Evolutionary conservation across 2,888 invertebrate genomes (phyloP), one percentile per base, ranked within the genome.

Genomic region (Chelonus formosanus): DNA sequence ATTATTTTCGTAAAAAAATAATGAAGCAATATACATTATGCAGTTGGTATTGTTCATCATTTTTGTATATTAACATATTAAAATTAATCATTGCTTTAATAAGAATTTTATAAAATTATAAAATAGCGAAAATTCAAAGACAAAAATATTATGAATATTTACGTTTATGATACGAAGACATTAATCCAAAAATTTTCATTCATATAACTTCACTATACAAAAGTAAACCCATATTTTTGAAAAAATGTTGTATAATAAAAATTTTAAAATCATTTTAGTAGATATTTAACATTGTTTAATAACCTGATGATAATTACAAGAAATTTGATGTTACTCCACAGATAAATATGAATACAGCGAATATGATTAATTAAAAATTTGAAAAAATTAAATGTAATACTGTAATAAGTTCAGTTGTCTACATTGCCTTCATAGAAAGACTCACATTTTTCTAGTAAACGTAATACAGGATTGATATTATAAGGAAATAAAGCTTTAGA

Each of bases 401-500:
- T 61, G 61, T 44, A 32, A 52, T 53, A 44, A 60, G 44, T 56
- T 90, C 88, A 92, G 86, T 92, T 92, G 75, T 91, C 90, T 78
- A 92, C 91, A 83, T 92, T 92, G 3, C 92, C 92, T 85, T 94
- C 94, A 83, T 94, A 95, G 75, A 94, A 86, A 80, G 91, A 91
- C 80, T 95, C 95, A 78, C 94, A 94, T 73, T 91, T 91, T 82
- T 93, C 93, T 71, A 96, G 85, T 75, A 95, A 86, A 83, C 92
- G 90, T 74, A 95, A 86, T 66, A 96, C 92, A 50, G 95, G 95
- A 76, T 91, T 93, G 78, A 96, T 95, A 83, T 96, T 95, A 83
- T 96, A 96, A 0, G 95, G 95, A 84, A 95, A 95, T 58, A 95
- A 84, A 73, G 93, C 90, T 78, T 91, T 91, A 0, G 93, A 91